phyloP scores from a whole-genome alignment of 1,140 invertebrate species.

The Himalopsyche phryganea region DNA sequence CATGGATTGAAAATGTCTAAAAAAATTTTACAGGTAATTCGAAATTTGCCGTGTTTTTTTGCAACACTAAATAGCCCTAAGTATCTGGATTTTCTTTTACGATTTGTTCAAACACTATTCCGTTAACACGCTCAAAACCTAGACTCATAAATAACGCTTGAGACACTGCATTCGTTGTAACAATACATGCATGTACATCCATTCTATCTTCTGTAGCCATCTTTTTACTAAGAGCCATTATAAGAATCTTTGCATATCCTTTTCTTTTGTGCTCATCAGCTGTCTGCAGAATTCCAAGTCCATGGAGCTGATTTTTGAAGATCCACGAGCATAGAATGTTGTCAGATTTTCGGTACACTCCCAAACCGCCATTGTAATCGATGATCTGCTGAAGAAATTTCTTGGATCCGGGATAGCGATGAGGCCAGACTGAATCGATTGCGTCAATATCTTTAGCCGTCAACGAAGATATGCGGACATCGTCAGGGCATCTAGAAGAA shows the following conservation, averaged over 20 bases:
- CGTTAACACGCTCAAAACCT: conserved; percentile 31
- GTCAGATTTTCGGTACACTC: conserved; percentile 34
- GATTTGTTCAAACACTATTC: conserved; percentile 18
- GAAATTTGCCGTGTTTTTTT: too few species aligned
- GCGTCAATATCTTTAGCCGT: conserved; percentile 24
- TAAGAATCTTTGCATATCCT: conserved; percentile 25
- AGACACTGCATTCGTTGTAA: conserved; percentile 33
- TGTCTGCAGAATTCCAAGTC: conserved; percentile 34
- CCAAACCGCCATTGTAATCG: conserved; percentile 36
- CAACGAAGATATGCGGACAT: conserved; percentile 35
- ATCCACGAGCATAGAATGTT: conserved; percentile 37
- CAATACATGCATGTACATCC: conserved; percentile 24
- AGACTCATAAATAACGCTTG: conserved; percentile 36
- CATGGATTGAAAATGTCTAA: too few species aligned
- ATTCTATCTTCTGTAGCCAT: conserved; percentile 16
- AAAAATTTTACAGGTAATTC: too few species aligned
- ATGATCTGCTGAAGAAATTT: conserved; percentile 34
- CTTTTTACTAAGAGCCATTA: conserved; percentile 10
- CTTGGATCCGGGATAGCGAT: conserved; percentile 34
- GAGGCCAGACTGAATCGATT: conserved; percentile 36
- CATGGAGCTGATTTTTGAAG: conserved; percentile 36
- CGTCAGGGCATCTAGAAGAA: conserved; percentile 35
- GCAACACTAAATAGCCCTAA: too few species aligned
- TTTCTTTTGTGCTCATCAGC: conserved; percentile 17
- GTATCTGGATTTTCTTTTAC: too few species aligned